Evolutionary conservation across 1,140 invertebrate genomes (phyloP), one percentile per base, ranked within the genome.

Genomic region (Hestina assimilis): DNA sequence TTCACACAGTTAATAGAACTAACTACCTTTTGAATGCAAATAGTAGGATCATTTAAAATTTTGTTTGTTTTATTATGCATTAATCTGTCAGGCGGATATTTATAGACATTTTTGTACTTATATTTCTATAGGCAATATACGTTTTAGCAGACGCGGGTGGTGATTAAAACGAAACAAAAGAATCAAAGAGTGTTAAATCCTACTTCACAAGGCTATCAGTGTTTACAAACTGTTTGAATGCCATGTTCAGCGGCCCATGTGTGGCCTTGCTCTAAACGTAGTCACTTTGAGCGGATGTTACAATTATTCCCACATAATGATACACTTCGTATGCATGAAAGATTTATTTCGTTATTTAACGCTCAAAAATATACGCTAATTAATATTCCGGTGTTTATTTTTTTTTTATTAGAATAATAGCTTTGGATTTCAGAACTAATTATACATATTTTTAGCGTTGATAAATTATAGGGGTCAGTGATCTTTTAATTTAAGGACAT

Each of bases 151-250:
- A 33, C 21, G 26, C 40, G 43, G 23, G 53, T 47, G 59, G 45
- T 66, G 69, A 72, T 72, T 66, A 72, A 67, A 71, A 62, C 55
- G 50, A 66, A 64, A 71, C 66, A 72, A 72, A 66, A 57, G 69
- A 67, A 63, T 59, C 33, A 59, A 63, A 64, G 19, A 53, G 59
- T 60, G 48, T 56, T 71, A 68, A 71, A 70, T 70, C 41, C 59
- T 63, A 53, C 53, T 45, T 51, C 45, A 23, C 66, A 66, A 68
- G 59, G 63, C 63, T 63, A 29, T 47, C 41, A 33, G 46, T 35
- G 38, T 48, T 58, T 56, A 66, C 55, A 66, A 59, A 64, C 61
- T 53, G 41, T 67, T 58, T 67, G 69, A 72, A 75, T 75, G 69
- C 61, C 66, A 67, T 72, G 66, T 55, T 55, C 72, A 61, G 58